phyloP scores from a whole-genome alignment of 2,797 vertebrate genomes.

The Spheniscus humboldti region DNA sequence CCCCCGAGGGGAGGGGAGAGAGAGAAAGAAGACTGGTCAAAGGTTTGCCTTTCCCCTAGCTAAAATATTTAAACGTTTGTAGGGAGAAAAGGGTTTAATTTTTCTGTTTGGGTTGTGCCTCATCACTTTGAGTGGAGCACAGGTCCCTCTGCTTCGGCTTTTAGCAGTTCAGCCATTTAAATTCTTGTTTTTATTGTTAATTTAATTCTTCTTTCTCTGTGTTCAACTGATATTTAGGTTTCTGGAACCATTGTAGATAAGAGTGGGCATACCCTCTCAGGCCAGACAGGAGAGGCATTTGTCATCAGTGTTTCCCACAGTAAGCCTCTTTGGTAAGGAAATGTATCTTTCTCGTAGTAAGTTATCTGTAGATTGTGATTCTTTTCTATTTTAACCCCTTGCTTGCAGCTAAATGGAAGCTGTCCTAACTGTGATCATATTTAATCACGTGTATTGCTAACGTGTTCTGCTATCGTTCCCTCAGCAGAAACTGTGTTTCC shows the following conservation, averaged over 20 bases:
- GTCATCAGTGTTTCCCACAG: slow-evolving; percentile 89
- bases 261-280: slow-evolving; percentile 93
- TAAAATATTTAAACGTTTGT: neutral
- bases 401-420: neutral
- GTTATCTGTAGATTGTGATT: neutral
- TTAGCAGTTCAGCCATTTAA: neutral
- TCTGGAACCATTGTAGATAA: slow-evolving; percentile 97
- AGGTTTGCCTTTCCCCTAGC: neutral
- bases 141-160: neutral
- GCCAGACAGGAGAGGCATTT: slow-evolving; percentile 95
- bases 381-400: neutral
- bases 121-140: neutral
- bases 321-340: slow-evolving; percentile 89
- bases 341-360: neutral
- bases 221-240: slow-evolving; percentile 75
- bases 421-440: neutral
- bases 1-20: rapidly evolving
- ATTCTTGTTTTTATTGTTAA: neutral
- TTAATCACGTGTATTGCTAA: neutral
- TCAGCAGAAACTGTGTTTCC: neutral
- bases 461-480: rapidly evolving
- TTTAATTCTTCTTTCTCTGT: neutral
- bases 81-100: neutral
- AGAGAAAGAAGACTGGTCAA: neutral
- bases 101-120: neutral